Evolutionary conservation across 2,888 invertebrate genomes (phyloP), one percentile per base, ranked within the genome.

Genomic region (Torymus texanus): DNA sequence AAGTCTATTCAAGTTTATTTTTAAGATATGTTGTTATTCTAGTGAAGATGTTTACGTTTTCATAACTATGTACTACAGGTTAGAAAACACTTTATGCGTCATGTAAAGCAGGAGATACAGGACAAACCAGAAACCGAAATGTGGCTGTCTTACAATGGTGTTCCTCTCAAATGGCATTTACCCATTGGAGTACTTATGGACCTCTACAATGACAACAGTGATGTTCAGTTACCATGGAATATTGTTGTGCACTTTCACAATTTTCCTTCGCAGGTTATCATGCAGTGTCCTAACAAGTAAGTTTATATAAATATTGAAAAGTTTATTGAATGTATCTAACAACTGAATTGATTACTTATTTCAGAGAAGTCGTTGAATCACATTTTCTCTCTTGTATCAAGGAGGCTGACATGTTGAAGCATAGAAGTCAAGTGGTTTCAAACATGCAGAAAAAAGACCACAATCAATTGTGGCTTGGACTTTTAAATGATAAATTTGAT

Each of bases 381-480:
- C 95, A 97, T 90, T 99, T 97, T 90, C 95, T 99, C 94, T 95
- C 98, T 21, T 96, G 96, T 83, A 92, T 99, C 11, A 99, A 99
- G 91, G 99, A 99, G 92, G 99, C 99, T 0, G 99, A 99, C 92
- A 96, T 97, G n/a, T 91, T 99, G 62, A 99, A 99, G 90, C 98
- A 99, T 89, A 93, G 97, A 84, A 96, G 97, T 10, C 95, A 96
- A 90, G 94, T 97, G 18, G 95, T 97, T 85, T 95, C 96, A 50
- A 94, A 94, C 82, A 97, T 97, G 97, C 97, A 97, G 87, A 97
- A 97, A 88, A 97, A 97, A 89, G 99, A 99, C 87, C 98, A 99
- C 88, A 97, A 96, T 89, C 97, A 98, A 87, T 92, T 99, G 14
- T 99, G 98, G 98, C 92, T 95, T 67, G 98, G 98, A 50, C 91